A percentile compares a stretch with the other conserved stretches of the same genome.
Conservation (phyloP, 2,113 vertebrate genomes). For the Apus apus region DNA sequence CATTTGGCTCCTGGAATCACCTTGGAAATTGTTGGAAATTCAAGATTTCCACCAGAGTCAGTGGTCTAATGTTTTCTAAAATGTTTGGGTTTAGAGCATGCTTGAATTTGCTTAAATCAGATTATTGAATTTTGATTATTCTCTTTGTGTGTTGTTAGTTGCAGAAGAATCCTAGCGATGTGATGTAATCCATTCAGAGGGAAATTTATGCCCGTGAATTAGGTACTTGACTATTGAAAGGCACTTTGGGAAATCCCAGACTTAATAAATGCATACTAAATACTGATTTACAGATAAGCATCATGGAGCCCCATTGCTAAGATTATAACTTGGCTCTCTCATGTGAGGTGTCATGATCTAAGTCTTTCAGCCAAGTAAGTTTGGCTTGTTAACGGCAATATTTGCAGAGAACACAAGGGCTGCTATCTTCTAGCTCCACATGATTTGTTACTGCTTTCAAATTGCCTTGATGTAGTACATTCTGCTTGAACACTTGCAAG, state of each 20-base stretch:
- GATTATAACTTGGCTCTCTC: background rate
- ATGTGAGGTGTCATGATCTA: background rate
- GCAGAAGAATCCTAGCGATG: background rate
- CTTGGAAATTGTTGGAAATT: background rate
- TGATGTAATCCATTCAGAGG: background rate
- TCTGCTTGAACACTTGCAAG: background rate
- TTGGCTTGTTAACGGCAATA: background rate
- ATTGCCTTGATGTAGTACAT: background rate
- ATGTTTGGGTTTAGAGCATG: background rate
- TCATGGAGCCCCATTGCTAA: background rate
- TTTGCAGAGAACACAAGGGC: background rate
- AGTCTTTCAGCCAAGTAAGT: conserved; percentile 14
- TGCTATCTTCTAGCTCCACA: background rate
- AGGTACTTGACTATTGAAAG: background rate
- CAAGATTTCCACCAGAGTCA: background rate
- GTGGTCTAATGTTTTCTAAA: background rate
- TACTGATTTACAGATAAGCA: background rate
- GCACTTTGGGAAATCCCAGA: background rate
- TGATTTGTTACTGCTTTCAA: background rate
- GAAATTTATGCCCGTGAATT: background rate
- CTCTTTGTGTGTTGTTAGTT: background rate
- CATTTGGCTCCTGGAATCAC: background rate
- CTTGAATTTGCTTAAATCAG: background rate
- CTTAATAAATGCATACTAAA: background rate
- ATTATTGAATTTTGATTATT: background rate